phyloP scores from a whole-genome alignment of 1,140 invertebrate species.

The Lasioglossum baleicum region DNA sequence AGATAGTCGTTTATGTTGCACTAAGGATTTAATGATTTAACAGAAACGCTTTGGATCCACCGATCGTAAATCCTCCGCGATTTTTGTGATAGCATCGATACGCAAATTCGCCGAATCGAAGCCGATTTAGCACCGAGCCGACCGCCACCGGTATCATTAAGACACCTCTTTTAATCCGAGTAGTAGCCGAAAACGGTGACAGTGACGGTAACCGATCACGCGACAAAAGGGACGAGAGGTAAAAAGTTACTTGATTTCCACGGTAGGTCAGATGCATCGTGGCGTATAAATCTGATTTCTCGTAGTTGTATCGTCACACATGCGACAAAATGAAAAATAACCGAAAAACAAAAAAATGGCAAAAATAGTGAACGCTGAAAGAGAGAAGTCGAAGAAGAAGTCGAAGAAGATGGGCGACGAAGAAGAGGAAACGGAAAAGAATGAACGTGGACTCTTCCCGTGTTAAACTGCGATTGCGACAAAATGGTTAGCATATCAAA shows the following conservation, averaged over 20 bases:
- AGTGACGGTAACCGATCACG: not conserved
- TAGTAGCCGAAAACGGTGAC: not conserved
- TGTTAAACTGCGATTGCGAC: conserved; percentile 3
- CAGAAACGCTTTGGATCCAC: conserved; percentile 35
- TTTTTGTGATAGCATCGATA: conserved; percentile 2
- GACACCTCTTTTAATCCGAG: conserved; percentile 13
- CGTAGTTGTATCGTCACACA: not conserved
- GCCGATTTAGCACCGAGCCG: conserved; percentile 17
- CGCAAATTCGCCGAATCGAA: conserved; percentile 1
- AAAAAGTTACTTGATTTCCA: conserved; percentile 13
- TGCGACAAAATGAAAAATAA: not conserved
- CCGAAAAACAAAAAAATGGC: not conserved
- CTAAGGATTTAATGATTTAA: not conserved
- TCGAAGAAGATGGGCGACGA: not conserved
- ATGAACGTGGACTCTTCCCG: not conserved
- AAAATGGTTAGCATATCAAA: conserved; percentile 41
- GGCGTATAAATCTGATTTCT: conserved; percentile 7
- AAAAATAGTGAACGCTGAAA: not conserved
- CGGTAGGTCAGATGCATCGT: conserved; percentile 4
- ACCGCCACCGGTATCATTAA: conserved; percentile 10
- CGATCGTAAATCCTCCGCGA: not conserved
- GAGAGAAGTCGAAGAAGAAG: not conserved
- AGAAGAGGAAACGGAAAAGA: not conserved
- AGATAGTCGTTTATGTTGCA: not conserved
- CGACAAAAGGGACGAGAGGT: not conserved